A percentile compares a stretch with the other conserved stretches of the same genome.
These are phyloP conservation scores for Magallana nippona DNA, from an alignment of 2,888 invertebrate genomes.

Conservation along the genomic window DNA sequence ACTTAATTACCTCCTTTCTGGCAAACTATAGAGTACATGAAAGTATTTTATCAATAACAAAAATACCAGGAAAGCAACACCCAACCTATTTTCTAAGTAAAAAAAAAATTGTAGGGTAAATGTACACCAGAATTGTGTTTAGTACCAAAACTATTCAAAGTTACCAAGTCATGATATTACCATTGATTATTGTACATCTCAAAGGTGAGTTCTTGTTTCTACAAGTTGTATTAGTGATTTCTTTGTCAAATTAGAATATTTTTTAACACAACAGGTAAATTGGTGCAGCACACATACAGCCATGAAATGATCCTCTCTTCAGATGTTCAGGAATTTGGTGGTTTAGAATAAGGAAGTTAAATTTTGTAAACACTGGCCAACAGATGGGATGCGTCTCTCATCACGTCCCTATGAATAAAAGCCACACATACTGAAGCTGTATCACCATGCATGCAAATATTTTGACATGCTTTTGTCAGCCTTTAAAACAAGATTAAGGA, in stretches of 20 bases:
- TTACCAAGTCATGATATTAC: too few species aligned
- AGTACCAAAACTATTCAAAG: too few species aligned
- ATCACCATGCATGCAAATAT: conserved; percentile 3
- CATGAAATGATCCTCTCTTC: not conserved
- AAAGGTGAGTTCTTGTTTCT: too few species aligned
- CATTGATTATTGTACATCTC: too few species aligned
- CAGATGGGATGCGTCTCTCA: conserved; percentile 12
- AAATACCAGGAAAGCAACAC: too few species aligned
- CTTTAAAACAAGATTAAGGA: conserved; percentile 17
- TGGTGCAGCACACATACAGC: not conserved
- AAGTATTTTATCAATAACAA: too few species aligned
- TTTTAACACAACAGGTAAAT: not conserved
- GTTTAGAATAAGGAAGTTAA: conserved; percentile 20
- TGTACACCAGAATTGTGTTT: too few species aligned
- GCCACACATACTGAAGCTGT: conserved; percentile 15
- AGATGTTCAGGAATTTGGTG: not conserved
- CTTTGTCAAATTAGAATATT: not conserved
- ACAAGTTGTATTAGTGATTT: not conserved
- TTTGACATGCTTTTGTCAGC: conserved; percentile 35
- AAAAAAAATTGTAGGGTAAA: too few species aligned
- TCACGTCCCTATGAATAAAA: conserved; percentile 20
- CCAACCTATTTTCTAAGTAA: too few species aligned
- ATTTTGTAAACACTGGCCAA: conserved; percentile 11
- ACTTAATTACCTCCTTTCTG: too few species aligned
- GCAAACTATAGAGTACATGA: too few species aligned